Conservation (phyloP, 1,140 invertebrate genomes). For the Laupala kohalensis region DNA sequence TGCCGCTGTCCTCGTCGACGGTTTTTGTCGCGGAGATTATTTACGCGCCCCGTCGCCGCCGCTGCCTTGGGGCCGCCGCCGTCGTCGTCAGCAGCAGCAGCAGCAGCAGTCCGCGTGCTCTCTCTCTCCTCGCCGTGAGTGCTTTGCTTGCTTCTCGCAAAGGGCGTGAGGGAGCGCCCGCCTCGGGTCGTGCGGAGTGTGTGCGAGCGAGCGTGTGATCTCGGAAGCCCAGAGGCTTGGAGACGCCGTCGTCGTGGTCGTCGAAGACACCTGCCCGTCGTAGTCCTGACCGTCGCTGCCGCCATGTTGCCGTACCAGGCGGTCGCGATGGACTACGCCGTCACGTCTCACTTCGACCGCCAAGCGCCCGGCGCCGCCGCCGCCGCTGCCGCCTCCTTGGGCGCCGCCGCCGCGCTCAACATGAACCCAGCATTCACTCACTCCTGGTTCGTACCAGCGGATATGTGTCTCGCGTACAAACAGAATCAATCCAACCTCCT, state of each 20-base stretch:
- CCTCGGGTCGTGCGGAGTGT: no score
- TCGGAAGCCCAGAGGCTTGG: no score
- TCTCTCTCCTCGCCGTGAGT: no score
- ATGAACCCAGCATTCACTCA: slow-evolving; percentile 56
- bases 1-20: neutral
- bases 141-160: no score
- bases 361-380: slow-evolving; percentile 42
- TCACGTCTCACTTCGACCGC: slow-evolving; percentile 52
- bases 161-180: no score
- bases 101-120: no score
- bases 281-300: neutral
- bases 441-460: slow-evolving; percentile 85
- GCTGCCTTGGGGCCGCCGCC: no score
- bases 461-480: slow-evolving; percentile 68
- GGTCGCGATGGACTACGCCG: slow-evolving; percentile 78
- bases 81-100: no score
- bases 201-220: no score
- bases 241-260: neutral
- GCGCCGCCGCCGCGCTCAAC: slow-evolving; percentile 6
- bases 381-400: neutral
- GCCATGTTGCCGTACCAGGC: slow-evolving; percentile 75
- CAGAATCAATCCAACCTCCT: slow-evolving; percentile 62
- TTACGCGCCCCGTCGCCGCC: neutral
- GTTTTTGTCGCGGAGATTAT: neutral
- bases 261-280: neutral